phyloP scores from a whole-genome alignment of 2,113 vertebrate species.

The Centrocercus urophasianus region DNA sequence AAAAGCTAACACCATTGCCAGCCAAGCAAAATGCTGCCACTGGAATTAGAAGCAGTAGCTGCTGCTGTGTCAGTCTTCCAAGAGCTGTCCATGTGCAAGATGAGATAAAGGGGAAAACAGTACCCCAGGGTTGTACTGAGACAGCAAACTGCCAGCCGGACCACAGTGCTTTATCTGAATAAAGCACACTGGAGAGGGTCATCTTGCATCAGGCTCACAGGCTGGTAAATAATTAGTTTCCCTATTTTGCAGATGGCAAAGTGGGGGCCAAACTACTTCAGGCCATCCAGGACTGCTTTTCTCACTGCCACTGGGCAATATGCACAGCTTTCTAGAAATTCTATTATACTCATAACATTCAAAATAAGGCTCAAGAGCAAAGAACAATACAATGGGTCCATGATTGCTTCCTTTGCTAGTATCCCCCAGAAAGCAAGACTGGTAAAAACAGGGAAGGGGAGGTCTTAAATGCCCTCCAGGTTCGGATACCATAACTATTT shows the following conservation, averaged over 20 bases:
- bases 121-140: neutral
- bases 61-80: neutral
- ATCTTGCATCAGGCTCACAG: neutral
- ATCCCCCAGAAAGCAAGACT: neutral
- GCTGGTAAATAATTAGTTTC: neutral
- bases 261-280: neutral
- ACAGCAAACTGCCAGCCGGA: neutral
- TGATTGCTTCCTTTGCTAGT: neutral
- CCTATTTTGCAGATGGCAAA: neutral
- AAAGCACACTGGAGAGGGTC: neutral
- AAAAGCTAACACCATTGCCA: neutral
- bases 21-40: neutral
- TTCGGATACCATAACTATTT: neutral
- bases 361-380: neutral
- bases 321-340: neutral
- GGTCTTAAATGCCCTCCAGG: neutral
- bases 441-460: accelerated
- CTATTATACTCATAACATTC: neutral
- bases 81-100: neutral
- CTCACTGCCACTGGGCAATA: neutral
- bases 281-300: neutral
- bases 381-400: neutral
- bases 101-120: neutral
- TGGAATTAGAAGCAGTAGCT: neutral
- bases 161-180: neutral